Evolutionary conservation across 2,888 invertebrate species (phyloP), one percentile per base, ranked within the genome.

Genomic region (Dicycla oo): DNA sequence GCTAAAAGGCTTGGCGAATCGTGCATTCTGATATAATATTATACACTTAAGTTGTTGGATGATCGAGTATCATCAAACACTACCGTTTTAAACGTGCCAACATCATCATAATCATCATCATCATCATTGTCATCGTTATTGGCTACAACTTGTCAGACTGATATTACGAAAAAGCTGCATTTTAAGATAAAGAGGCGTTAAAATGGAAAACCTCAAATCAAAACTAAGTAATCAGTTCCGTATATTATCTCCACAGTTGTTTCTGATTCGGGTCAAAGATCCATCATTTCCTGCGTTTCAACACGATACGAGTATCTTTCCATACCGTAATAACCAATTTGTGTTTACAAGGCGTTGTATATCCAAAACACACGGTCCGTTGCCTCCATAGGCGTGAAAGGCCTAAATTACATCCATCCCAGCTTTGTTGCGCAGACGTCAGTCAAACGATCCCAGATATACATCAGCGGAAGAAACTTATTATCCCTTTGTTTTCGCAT

Each of bases 401-500:
- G 82, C 74, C 83, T 80, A 88, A 88, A 89, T 88, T 87, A 89
- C 86, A 88, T 87, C 83, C 83, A 85, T 86, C 85, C 82, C 81
- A 83, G 80, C 82, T 86, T 88, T 77, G 90, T 89, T 89, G 86
- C 83, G 84, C 86, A 87, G 66, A 56, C 60, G 77, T 73, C 76
- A 64, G 54, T 83, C 78, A 80, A 83, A 73, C 60, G 61, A 87
- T 87, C 88, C 89, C 89, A 86, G 78, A 83, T 85, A 91, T 89
- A 90, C 87, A 74, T 80, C 84, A 75, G 73, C 88, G 91, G 92
- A 93, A 90, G 88, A 86, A 74, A 80, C 82, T 84, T 83, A 91
- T 92, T 92, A 92, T 88, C 82, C 87, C 84, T 86, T 80, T 90
- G 89, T 89, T 91, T 92, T 92, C 57, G 77, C 73, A 68, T 73